Conservation (phyloP, 2,888 invertebrate species). For the Cosmorhoe ocellata region DNA sequence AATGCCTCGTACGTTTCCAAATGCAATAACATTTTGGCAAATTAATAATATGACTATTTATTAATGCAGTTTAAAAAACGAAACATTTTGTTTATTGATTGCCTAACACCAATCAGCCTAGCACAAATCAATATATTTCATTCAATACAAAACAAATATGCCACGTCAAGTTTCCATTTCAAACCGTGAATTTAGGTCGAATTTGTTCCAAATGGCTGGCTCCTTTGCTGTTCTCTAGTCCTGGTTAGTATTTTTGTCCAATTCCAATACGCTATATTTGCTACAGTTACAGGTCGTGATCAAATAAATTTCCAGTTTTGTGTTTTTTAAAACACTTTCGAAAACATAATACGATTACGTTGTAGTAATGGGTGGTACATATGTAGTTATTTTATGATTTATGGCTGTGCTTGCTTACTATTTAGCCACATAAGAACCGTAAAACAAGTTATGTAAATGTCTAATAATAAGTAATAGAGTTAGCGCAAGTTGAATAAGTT, state of each 20-base stretch:
- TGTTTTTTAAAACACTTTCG: too few relatives aligned
- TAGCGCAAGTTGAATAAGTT: slow-evolving; percentile 33
- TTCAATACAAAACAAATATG: slow-evolving; percentile 8
- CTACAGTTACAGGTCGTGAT: too few relatives aligned
- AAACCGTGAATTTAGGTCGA: slow-evolving; percentile 20
- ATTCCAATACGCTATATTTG: slow-evolving; percentile 1
- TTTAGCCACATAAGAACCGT: too few relatives aligned
- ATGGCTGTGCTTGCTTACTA: too few relatives aligned
- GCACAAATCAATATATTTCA: not conserved
- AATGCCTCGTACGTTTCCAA: not conserved
- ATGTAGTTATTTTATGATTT: too few relatives aligned
- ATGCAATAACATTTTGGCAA: not conserved
- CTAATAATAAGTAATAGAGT: slow-evolving; percentile 31
- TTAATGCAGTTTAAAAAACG: too few relatives aligned
- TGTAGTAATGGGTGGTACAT: too few relatives aligned
- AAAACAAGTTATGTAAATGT: slow-evolving; percentile 21
- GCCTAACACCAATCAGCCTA: too few relatives aligned
- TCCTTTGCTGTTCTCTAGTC: slow-evolving; percentile 9
- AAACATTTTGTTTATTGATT: too few relatives aligned
- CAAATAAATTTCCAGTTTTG: too few relatives aligned
- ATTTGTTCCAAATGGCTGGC: slow-evolving; percentile 17
- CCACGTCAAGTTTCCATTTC: slow-evolving; percentile 14
- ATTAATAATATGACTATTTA: too few relatives aligned
- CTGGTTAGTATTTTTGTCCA: slow-evolving; percentile 15
- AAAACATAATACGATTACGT: too few relatives aligned